Percentiles rank a stretch among this genome's conserved stretches.
phyloP scores from a whole-genome alignment of 2,797 vertebrate species.

The Silurus lanzhouensis region DNA sequence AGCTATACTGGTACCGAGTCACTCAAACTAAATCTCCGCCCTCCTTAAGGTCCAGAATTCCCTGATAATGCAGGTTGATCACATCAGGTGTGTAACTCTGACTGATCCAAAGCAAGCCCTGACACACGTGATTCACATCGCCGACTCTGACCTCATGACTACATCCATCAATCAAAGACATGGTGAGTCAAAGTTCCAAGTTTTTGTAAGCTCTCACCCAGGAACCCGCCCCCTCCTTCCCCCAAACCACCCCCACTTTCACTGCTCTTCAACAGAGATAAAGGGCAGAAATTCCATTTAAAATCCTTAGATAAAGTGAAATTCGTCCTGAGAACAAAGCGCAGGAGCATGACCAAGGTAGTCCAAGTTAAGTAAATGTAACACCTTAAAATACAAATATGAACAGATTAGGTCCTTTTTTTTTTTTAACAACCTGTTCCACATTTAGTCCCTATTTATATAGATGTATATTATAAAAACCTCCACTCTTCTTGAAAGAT shows the following conservation, averaged over 20 bases:
- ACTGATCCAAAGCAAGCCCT: constrained; percentile 27
- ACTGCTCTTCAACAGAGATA: not conserved
- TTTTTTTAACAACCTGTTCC: too few relatives aligned
- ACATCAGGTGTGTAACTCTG: not conserved
- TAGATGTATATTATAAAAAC: too few relatives aligned
- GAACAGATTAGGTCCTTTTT: too few relatives aligned
- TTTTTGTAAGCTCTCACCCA: not conserved
- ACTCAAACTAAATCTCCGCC: not conserved
- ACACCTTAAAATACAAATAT: too few relatives aligned
- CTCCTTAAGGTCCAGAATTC: not conserved
- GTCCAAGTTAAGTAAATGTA: not conserved
- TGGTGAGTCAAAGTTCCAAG: constrained; percentile 7
- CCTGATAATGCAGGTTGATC: not conserved
- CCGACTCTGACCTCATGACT: constrained; percentile 1
- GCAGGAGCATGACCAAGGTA: not conserved
- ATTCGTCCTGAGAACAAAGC: not conserved
- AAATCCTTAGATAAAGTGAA: not conserved
- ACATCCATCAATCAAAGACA: constrained; percentile 15
- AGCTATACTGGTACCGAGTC: not conserved
- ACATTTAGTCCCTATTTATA: too few relatives aligned
- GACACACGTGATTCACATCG: constrained; percentile 30
- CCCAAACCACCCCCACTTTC: not conserved
- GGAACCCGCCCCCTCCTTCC: not conserved
- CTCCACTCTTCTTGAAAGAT: too few relatives aligned
- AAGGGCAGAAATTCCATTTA: not conserved